Conservation (phyloP, 2,113 vertebrate species). For the Pungitius pungitius region DNA sequence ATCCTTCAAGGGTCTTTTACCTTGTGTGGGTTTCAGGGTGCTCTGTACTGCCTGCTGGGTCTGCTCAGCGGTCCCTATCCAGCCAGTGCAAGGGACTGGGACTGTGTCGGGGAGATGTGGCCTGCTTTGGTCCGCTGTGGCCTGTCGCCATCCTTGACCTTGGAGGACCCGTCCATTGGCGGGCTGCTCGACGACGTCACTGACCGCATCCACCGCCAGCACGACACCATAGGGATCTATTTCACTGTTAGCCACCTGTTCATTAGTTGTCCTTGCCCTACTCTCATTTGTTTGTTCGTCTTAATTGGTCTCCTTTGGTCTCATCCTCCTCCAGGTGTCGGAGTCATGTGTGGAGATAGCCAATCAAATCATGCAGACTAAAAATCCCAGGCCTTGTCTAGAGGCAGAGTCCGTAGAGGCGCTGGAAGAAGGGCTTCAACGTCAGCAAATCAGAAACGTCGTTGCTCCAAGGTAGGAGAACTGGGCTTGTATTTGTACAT, state of each 20-base stretch:
- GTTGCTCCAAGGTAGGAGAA: conserved; percentile 84
- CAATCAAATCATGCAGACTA: conserved; percentile 79
- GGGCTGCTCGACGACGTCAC: conserved; percentile 92
- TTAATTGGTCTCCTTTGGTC: conserved; percentile 3
- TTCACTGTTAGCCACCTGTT: conserved; percentile 84
- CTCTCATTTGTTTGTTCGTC: background rate
- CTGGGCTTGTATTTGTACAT: background rate
- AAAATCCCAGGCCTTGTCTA: conserved; percentile 66
- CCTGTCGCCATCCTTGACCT: conserved; percentile 89
- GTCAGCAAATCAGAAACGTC: conserved; percentile 86
- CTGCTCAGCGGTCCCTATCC: conserved; percentile 87
- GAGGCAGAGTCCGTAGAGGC: conserved; percentile 77
- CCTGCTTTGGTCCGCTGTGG: conserved; percentile 93
- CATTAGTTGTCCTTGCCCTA: background rate
- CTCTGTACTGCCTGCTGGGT: conserved; percentile 94
- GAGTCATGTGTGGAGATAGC: conserved; percentile 84
- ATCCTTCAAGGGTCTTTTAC: background rate
- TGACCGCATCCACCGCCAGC: conserved; percentile 93
- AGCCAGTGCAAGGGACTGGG: conserved; percentile 93
- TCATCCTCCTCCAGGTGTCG: conserved; percentile 80
- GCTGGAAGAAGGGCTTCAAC: conserved; percentile 85
- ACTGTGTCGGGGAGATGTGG: conserved; percentile 92
- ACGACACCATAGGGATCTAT: conserved; percentile 93
- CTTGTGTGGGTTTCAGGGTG: conserved; percentile 81
- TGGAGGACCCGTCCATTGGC: conserved; percentile 94